Evolutionary conservation across 2,888 invertebrate genomes (phyloP), one percentile per base, ranked within the genome.

Genomic region (Exephanes ischioxanthus): DNA sequence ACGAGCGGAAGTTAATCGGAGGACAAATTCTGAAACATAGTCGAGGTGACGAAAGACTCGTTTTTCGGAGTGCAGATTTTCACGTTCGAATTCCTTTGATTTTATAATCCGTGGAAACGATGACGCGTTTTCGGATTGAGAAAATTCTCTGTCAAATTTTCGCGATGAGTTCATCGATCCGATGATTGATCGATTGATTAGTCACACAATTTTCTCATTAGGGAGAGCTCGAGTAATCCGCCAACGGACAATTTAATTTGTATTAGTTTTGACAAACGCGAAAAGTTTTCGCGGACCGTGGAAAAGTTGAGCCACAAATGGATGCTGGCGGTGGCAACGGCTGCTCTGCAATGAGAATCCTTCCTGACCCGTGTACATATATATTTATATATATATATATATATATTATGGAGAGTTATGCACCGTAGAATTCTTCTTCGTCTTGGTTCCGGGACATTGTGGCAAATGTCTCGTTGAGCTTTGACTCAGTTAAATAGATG

Each of bases 401-500:
- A 41, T 41, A 11, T 26, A 26, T 7, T 7, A 33, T 6, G 5
- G 33, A 33, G 33, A 33, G 33, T 6, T 33, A 26, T 58, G 26
- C 26, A 61, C 14, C 4, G 26, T 16, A 30, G 61, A 14, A 33
- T 70, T 70, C 41, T 30, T 61, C 19, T 9, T 22, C 45, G 45
- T 68, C 67, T 45, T 30, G 3, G 22, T 66, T 0, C 11, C 58
- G 7, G 72, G 76, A 80, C 76, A 72, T 58, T 72, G 66, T 26
- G 58, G 55, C 72, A 80, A 85, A 80, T 83, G 72, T 73, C 68
- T 80, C 66, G 77, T 63, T 63, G 45, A 86, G 77, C 83, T 86
- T 83, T 55, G 80, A 85, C 63, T 76, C 80, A 76, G 76, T 83
- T 86, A 81, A 80, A 81, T 82, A 61, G 73, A 80, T 83, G 79